These are phyloP conservation scores for Amia ocellicauda DNA, from an alignment of 2,113 vertebrate genomes.

Conservation along the genomic window DNA sequence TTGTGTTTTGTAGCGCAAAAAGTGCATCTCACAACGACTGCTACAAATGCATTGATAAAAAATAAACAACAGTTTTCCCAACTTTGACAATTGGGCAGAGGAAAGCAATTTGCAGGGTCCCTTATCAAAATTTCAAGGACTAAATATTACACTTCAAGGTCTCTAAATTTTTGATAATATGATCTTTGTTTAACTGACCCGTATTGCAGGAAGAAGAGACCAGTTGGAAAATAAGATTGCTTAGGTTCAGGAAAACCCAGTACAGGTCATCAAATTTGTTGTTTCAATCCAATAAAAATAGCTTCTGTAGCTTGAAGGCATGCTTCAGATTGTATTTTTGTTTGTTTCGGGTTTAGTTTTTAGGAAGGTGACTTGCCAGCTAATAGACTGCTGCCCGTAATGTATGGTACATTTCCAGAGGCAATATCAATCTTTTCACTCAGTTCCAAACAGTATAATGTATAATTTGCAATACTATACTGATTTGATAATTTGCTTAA, in stretches of 20 bases:
- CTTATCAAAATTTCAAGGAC: constrained; percentile 38
- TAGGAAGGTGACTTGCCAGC: constrained; percentile 43
- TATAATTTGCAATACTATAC: too few relatives aligned
- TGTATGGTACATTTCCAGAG: constrained; percentile 8
- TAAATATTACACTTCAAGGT: constrained; percentile 36
- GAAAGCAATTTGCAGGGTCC: constrained; percentile 35
- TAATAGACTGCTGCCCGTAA: constrained; percentile 25
- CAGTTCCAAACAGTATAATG: too few relatives aligned
- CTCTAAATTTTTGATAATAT: constrained; percentile 25
- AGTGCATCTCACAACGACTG: constrained; percentile 11
- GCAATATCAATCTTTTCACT: too few relatives aligned
- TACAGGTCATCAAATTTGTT: constrained; percentile 15
- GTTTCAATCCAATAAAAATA: constrained; percentile 23
- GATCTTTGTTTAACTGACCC: constrained; percentile 28
- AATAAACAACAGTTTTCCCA: constrained; percentile 7
- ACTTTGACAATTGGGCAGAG: constrained; percentile 9
- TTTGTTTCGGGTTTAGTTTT: constrained; percentile 26
- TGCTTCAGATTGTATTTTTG: constrained; percentile 19
- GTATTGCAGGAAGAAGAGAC: not conserved
- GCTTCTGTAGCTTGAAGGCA: constrained; percentile 6
- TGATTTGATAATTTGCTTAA: too few relatives aligned
- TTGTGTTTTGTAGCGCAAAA: not conserved
- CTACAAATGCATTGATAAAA: constrained; percentile 1
- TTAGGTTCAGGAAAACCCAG: constrained; percentile 13
- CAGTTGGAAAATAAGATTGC: not conserved